These are phyloP conservation scores for Apodemia duryi DNA, from an alignment of 2,888 invertebrate genomes.

Conservation along the genomic window DNA sequence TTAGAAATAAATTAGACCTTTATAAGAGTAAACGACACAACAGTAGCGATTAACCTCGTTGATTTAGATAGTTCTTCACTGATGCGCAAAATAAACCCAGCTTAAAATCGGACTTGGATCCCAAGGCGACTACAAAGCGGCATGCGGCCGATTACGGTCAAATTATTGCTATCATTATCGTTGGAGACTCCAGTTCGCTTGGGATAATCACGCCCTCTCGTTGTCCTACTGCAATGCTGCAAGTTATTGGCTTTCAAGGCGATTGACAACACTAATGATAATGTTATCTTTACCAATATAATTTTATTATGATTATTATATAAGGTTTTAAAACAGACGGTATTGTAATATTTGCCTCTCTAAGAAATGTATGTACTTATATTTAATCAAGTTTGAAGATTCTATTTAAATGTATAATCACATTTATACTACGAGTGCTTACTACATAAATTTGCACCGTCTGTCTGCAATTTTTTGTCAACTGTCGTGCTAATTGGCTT, in stretches of 20 bases:
- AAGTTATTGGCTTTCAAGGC: constrained; percentile 45
- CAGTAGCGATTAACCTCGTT: constrained; percentile 58
- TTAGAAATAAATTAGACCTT: constrained; percentile 5
- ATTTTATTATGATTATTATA: too few relatives aligned
- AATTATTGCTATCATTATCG: constrained; percentile 75
- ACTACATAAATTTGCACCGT: too few relatives aligned
- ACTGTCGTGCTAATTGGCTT: too few relatives aligned
- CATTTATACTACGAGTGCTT: too few relatives aligned
- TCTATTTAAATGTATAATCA: too few relatives aligned
- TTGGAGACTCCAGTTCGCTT: constrained; percentile 49
- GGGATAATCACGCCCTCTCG: constrained; percentile 52
- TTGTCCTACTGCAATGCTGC: constrained; percentile 50
- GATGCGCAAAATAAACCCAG: constrained; percentile 67
- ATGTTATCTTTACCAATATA: background rate
- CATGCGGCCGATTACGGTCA: constrained; percentile 70
- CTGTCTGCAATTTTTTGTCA: too few relatives aligned
- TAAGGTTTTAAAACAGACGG: too few relatives aligned
- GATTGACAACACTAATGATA: constrained; percentile 29
- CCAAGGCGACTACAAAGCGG: constrained; percentile 71
- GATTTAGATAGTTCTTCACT: constrained; percentile 67
- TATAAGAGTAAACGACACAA: constrained; percentile 42
- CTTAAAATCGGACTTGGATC: constrained; percentile 68
- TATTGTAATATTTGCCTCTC: too few relatives aligned
- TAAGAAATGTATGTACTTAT: too few relatives aligned
- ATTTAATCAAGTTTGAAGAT: too few relatives aligned